phyloP scores from a whole-genome alignment of 2,797 vertebrate species.

The Gymnoscopelus braueri region DNA sequence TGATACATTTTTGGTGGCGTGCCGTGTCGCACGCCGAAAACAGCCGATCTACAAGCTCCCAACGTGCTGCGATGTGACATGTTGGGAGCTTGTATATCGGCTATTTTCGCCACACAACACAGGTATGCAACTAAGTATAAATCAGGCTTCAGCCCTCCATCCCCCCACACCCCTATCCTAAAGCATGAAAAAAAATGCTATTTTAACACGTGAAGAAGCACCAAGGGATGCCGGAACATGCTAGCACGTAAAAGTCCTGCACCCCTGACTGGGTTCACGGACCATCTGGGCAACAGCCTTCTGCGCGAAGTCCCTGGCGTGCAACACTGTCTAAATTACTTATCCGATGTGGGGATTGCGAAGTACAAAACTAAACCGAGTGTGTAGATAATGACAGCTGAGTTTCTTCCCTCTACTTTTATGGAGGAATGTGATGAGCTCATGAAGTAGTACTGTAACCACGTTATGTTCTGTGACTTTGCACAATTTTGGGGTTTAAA shows the following conservation, averaged over 20 bases:
- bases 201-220: conserved; percentile 61
- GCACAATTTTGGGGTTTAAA: background rate
- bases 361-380: conserved; percentile 63
- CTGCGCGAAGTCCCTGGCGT: conserved; percentile 32
- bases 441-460: conserved; percentile 27
- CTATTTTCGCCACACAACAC: too few relatives aligned
- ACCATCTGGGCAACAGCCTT: conserved; percentile 75
- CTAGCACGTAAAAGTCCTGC: conserved; percentile 43
- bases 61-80: too few relatives aligned
- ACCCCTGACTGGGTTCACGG: conserved; percentile 55
- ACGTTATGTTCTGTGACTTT: too few relatives aligned
- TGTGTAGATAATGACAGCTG: conserved; percentile 61
- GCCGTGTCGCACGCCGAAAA: too few relatives aligned
- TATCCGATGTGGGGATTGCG: conserved; percentile 35
- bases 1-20: too few relatives aligned
- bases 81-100: too few relatives aligned
- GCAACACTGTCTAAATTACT: conserved; percentile 50
- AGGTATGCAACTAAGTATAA: too few relatives aligned
- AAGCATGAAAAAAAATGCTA: conserved; percentile 58
- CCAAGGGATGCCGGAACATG: conserved; percentile 63
- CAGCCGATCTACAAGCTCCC: too few relatives aligned
- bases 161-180: conserved; percentile 9
- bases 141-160: conserved; percentile 12
- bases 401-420: conserved; percentile 36
- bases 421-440: conserved; percentile 70